Conservation (phyloP, 2,113 vertebrate species). For the Chionis minor region DNA sequence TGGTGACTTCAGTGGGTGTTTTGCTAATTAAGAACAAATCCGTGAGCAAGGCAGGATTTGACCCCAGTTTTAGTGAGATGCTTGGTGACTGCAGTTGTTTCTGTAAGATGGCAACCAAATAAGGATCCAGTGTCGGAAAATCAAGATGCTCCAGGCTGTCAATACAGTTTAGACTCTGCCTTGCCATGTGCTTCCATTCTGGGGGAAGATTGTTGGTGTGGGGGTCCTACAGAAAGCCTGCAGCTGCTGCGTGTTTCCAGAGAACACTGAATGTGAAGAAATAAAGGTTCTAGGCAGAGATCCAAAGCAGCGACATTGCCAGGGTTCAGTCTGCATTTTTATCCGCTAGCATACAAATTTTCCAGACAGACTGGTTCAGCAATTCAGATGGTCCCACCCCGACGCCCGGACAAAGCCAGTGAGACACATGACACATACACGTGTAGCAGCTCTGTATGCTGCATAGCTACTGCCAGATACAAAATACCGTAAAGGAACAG, state of each 20-base stretch:
- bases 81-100: not conserved
- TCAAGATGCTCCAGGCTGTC: not conserved
- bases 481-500: not conserved
- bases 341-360: not conserved
- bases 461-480: not conserved
- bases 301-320: conserved; percentile 28
- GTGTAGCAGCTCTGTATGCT: not conserved
- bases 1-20: not conserved
- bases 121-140: not conserved
- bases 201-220: not conserved
- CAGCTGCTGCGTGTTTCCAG: conserved; percentile 11
- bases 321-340: conserved; percentile 32
- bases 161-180: not conserved
- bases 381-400: conserved; percentile 17
- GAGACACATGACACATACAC: not conserved
- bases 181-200: not conserved
- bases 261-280: not conserved
- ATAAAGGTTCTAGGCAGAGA: conserved; percentile 35
- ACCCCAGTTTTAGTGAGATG: not conserved
- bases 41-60: not conserved
- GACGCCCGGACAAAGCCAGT: not conserved
- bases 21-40: not conserved
- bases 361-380: conserved; percentile 42
- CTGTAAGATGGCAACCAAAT: not conserved
- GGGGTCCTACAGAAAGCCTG: not conserved